Conservation (phyloP, 2,888 invertebrate species). For the Selenia dentaria region DNA sequence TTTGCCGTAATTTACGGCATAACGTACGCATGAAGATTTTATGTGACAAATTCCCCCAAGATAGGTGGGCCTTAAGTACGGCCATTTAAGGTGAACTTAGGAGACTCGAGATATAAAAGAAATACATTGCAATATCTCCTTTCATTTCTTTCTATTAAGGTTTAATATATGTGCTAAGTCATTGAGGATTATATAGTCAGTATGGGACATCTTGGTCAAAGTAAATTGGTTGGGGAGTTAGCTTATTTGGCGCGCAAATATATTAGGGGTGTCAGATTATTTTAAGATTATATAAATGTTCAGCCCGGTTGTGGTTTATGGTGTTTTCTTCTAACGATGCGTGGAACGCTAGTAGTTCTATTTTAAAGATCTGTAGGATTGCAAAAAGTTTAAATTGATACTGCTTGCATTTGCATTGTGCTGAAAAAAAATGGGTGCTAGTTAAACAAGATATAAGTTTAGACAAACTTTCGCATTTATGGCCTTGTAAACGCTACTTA, state of each 20-base stretch:
- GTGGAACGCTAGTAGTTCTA: background rate
- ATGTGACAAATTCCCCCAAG: slow-evolving; percentile 52
- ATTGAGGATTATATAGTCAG: background rate
- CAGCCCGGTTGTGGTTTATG: slow-evolving; percentile 11
- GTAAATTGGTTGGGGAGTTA: slow-evolving; percentile 4
- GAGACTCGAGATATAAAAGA: background rate
- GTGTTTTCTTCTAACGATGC: slow-evolving; percentile 1
- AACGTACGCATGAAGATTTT: slow-evolving; percentile 53
- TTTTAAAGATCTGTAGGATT: too few relatives aligned
- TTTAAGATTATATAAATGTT: slow-evolving; percentile 22
- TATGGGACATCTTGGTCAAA: background rate
- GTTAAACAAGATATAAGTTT: too few relatives aligned
- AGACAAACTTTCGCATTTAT: too few relatives aligned
- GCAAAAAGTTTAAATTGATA: too few relatives aligned
- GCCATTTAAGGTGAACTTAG: background rate
- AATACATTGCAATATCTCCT: slow-evolving; percentile 1
- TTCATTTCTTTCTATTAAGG: background rate
- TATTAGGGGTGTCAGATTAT: slow-evolving; percentile 28
- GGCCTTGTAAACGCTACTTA: too few relatives aligned
- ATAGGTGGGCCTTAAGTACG: slow-evolving; percentile 20
- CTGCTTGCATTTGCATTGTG: too few relatives aligned
- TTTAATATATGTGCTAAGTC: background rate
- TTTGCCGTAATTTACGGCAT: slow-evolving; percentile 63
- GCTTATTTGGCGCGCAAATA: slow-evolving; percentile 30
- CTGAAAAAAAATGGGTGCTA: too few relatives aligned